phyloP scores from a whole-genome alignment of 2,888 invertebrate species.

The Pollenia angustigena region DNA sequence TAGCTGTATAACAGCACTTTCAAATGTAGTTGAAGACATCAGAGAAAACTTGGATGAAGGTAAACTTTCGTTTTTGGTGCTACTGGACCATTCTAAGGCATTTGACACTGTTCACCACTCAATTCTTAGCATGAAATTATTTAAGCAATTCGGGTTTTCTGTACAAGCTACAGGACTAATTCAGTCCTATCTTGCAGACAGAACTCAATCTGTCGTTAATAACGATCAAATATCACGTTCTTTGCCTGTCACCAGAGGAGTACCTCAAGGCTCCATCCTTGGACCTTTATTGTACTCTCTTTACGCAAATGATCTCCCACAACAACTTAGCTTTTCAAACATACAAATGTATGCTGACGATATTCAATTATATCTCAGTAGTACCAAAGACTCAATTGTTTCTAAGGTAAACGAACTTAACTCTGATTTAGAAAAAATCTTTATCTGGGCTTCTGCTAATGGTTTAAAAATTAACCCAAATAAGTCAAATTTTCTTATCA shows the following conservation, averaged over 20 bases:
- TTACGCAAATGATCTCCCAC: too few species aligned
- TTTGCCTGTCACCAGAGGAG: neutral
- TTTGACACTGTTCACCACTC: constrained; percentile 4
- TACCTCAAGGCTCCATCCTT: constrained; percentile 3
- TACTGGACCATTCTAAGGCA: neutral
- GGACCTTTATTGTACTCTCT: neutral
- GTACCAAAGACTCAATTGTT: constrained; percentile 1
- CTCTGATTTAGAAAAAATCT: neutral
- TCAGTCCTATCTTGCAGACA: neutral
- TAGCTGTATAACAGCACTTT: constrained; percentile 1
- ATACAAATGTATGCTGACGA: too few species aligned
- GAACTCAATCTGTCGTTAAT: neutral
- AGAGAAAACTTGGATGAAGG: constrained; percentile 2
- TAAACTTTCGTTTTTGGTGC: neutral
- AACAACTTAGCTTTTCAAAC: too few species aligned
- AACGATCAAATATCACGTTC: neutral
- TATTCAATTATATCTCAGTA: neutral
- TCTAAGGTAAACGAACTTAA: neutral
- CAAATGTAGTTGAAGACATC: neutral
- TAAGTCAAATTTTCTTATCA: too few species aligned
- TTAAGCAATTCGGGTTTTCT: neutral
- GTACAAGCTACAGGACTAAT: neutral
- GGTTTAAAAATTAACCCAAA: too few species aligned
- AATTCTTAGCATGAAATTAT: neutral
- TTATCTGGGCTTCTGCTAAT: too few species aligned